These are phyloP conservation scores for Cerceris ruficornis DNA, from an alignment of 2,888 invertebrate genomes.

Conservation along the genomic window DNA sequence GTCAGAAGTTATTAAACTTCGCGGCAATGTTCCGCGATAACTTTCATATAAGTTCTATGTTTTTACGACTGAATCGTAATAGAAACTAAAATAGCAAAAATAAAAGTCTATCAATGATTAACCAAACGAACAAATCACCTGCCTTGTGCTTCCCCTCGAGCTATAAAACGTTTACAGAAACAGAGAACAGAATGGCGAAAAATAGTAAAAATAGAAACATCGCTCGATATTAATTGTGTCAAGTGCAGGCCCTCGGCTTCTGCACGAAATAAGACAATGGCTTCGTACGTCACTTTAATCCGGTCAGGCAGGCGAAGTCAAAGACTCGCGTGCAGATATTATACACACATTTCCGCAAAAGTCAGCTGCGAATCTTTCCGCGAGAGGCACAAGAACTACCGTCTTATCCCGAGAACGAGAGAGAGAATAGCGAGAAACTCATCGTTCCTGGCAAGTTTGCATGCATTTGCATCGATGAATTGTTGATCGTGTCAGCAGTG, in stretches of 20 bases:
- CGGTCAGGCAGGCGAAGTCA: not conserved
- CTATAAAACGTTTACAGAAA: not conserved
- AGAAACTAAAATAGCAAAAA: no score
- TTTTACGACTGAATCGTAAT: no score
- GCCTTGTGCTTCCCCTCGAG: not conserved
- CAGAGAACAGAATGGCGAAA: constrained; percentile 1
- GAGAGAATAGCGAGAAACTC: not conserved
- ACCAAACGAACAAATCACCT: not conserved
- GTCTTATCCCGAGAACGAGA: not conserved
- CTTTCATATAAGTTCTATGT: no score
- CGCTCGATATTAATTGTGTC: constrained; percentile 80
- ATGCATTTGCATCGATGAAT: not conserved
- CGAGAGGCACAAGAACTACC: not conserved
- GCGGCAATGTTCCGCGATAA: no score
- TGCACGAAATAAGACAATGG: constrained; percentile 68
- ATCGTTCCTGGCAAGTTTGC: constrained; percentile 1
- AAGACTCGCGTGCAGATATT: not conserved
- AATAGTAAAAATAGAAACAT: constrained; percentile 78
- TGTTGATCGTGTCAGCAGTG: not conserved
- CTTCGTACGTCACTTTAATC: constrained; percentile 11
- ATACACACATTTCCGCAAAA: not conserved
- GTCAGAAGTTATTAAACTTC: no score
- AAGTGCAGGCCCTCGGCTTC: constrained; percentile 73
- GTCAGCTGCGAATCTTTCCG: not conserved
- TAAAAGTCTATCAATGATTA: no score